Base-by-base conservation (phyloP, 2,113 vertebrate genomes). In the Neodon shergylaensis region DNA sequence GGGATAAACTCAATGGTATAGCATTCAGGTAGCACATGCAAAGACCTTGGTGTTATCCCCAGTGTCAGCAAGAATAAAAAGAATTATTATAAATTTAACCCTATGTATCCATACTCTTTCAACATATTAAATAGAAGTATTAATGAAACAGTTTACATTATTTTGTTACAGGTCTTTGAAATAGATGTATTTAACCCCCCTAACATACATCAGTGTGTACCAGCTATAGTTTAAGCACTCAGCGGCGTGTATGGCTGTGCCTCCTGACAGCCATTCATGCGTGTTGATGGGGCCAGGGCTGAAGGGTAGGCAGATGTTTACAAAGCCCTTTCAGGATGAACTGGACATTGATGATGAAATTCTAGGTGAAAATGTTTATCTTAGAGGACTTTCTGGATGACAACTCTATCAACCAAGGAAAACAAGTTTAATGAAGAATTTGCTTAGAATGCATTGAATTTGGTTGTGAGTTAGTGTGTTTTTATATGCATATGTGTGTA, bases 341-440 rank as follows among this genome's bases (percentile, higher is more conserved):
- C 28, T 90, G 87, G 31, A 33, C 58, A 22, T 65, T 49, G 44
- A 36, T 44, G 74, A 82, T 44, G 36, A 81, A 90, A 77, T 39
- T n/a, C 11, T 68, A 61, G 47, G 7, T 49, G 54, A 68, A 66
- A 13, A n/a, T 36, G 68, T 65, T 58, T 22, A 39, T 33, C 39
- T 73, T 36, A 54, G n/a, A 73, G 89, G 79, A 79, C 26, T 54
- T 66, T 44, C 7, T 47, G 44, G 72, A 81, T 58, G 31, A 79
- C 44, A 85, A 39, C 66, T 65, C 26, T 7, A 73, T 63, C 81
- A 76, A 58, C 61, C 4, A 81, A 81, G 42, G 33, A 44, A 70
- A 95, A 28, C 11, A 61, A 90, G 86, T 92, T 78, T 81, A 42
- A 10, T n/a, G 26, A 90, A 81, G 85, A 39, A 78, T 84, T 77